These are phyloP conservation scores for Lasiurus borealis DNA, from an alignment of 2,113 vertebrate species.

Conservation along the genomic window DNA sequence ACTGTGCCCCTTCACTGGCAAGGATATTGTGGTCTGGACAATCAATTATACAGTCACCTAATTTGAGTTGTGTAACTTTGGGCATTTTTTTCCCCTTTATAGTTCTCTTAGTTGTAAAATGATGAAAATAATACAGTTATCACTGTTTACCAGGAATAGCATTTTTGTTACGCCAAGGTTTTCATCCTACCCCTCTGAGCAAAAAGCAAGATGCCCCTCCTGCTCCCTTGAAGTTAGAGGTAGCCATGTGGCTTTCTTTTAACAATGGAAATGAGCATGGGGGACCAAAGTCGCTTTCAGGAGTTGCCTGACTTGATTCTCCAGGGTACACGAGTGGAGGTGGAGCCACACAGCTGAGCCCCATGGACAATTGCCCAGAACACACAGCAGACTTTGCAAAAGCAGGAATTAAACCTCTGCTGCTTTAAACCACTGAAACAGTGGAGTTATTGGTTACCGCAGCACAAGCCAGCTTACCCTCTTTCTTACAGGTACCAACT, in stretches of 20 bases:
- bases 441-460: neutral
- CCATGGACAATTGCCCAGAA: neutral
- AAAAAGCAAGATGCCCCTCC: neutral
- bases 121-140: neutral
- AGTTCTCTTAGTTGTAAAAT: neutral
- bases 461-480: neutral
- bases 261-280: neutral
- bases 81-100: neutral
- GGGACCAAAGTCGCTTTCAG: neutral
- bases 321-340: too few relatives aligned
- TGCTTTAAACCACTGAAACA: neutral
- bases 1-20: neutral
- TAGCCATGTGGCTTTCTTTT: neutral
- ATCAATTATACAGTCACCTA: neutral
- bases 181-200: neutral
- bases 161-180: neutral
- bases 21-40: neutral
- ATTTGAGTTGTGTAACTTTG: neutral
- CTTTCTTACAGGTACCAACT: neutral
- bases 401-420: neutral
- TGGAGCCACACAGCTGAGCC: neutral
- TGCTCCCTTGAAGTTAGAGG: neutral
- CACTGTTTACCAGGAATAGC: neutral
- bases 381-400: neutral
- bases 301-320: neutral